Percentiles rank a stretch among this genome's conserved stretches.
Evolutionary conservation across 2,888 invertebrate genomes (phyloP).

Genomic region (Tinea semifulvella): DNA sequence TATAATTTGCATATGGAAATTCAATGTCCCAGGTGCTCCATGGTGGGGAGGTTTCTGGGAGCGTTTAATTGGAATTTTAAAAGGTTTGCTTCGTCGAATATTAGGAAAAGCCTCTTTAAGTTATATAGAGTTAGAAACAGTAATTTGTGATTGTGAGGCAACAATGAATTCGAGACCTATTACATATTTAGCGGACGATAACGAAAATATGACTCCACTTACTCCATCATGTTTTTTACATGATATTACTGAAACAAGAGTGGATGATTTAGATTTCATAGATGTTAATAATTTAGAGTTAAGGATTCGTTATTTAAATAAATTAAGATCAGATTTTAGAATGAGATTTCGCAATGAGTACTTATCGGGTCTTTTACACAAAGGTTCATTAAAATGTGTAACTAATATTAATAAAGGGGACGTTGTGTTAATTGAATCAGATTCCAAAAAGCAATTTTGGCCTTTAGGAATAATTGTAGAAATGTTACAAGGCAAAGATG

Average conservation of each 20-base stretch:
- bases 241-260: not conserved
- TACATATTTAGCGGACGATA: not conserved
- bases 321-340: too few relatives aligned
- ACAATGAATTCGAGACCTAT: not conserved
- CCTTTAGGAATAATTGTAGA: too few relatives aligned
- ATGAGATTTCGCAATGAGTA: not conserved
- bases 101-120: not conserved
- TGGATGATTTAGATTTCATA: not conserved
- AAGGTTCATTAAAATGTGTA: too few relatives aligned
- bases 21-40: too few relatives aligned
- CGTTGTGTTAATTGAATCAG: not conserved
- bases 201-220: not conserved
- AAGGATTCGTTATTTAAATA: not conserved
- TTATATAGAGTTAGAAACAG: not conserved
- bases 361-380: too few relatives aligned
- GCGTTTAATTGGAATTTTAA: too few relatives aligned
- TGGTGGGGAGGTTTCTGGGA: too few relatives aligned
- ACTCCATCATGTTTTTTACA: not conserved
- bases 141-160: not conserved
- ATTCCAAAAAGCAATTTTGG: too few relatives aligned
- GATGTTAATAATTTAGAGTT: not conserved
- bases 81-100: too few relatives aligned
- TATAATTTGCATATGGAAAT: too few relatives aligned
- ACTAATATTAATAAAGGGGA: too few relatives aligned
- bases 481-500: too few relatives aligned